These are phyloP conservation scores for Paralinhomoeus sp. DNA, from an alignment of 2,888 invertebrate genomes.

Conservation along the genomic window DNA sequence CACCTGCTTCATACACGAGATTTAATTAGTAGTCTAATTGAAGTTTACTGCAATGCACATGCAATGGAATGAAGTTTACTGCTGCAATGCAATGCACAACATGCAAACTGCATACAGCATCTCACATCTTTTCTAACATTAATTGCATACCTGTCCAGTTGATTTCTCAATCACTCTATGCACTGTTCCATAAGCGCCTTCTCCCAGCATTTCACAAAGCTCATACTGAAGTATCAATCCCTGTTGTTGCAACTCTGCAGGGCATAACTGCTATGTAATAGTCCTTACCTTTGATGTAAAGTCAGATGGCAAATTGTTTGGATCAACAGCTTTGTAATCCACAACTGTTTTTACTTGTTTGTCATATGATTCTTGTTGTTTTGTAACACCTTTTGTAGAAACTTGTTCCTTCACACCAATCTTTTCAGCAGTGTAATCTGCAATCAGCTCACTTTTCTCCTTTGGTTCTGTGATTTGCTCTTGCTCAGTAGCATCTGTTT, in stretches of 20 bases:
- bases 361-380: too few relatives aligned
- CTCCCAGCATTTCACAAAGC: slow-evolving; percentile 18
- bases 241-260: not conserved
- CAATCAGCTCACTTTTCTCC: too few relatives aligned
- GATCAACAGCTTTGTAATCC: slow-evolving; percentile 14
- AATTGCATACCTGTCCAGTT: slow-evolving; percentile 21
- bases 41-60: too few relatives aligned
- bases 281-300: slow-evolving; percentile 8
- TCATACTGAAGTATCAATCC: slow-evolving; percentile 12
- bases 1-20: too few relatives aligned
- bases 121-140: not conserved
- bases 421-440: too few relatives aligned
- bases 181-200: slow-evolving; percentile 30
- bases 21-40: too few relatives aligned
- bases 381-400: too few relatives aligned
- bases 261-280: not conserved
- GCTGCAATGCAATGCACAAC: too few relatives aligned
- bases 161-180: slow-evolving; percentile 30
- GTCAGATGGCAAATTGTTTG: slow-evolving; percentile 13
- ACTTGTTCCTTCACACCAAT: too few relatives aligned
- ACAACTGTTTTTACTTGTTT: slow-evolving; percentile 13
- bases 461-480: too few relatives aligned
- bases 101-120: slow-evolving; percentile 46
- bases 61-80: too few relatives aligned
- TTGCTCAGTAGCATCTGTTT: too few relatives aligned